These are phyloP conservation scores for Panopea generosa DNA, from an alignment of 2,888 invertebrate genomes.

Conservation along the genomic window DNA sequence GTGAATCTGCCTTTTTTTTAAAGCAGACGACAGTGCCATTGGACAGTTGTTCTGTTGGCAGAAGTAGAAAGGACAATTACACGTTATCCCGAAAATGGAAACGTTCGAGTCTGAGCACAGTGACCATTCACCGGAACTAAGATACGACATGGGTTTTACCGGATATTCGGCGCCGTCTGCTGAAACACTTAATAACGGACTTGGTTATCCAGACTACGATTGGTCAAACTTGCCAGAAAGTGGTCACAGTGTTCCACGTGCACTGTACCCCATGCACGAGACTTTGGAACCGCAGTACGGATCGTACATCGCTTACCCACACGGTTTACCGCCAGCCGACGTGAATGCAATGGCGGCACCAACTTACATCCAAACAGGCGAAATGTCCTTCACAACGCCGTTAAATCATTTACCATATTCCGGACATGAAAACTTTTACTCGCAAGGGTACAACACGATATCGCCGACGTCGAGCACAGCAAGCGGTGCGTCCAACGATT, in stretches of 20 bases:
- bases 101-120: slow-evolving; percentile 31
- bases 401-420: slow-evolving; percentile 47
- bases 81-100: no score
- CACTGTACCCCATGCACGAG: slow-evolving; percentile 42
- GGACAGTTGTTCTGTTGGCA: no score
- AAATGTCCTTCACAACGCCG: slow-evolving; percentile 51
- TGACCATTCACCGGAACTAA: slow-evolving; percentile 37
- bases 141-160: slow-evolving; percentile 54
- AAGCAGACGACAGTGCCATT: no score
- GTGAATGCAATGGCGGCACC: slow-evolving; percentile 34
- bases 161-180: slow-evolving; percentile 22
- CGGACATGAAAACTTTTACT: slow-evolving; percentile 47
- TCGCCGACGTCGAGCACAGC: slow-evolving; percentile 39
- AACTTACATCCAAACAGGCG: slow-evolving; percentile 46
- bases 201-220: slow-evolving; percentile 46
- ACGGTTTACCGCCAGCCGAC: slow-evolving; percentile 46
- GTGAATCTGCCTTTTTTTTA: no score
- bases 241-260: slow-evolving; percentile 5
- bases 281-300: slow-evolving; percentile 52
- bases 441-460: slow-evolving; percentile 37
- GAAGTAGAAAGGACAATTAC: no score
- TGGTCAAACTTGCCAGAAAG: slow-evolving; percentile 38
- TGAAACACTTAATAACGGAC: slow-evolving; percentile 24
- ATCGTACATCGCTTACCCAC: slow-evolving; percentile 58
- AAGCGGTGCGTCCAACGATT: slow-evolving; percentile 6